Base-by-base conservation (phyloP, 2,113 vertebrate genomes). In the Perca flavescens region DNA sequence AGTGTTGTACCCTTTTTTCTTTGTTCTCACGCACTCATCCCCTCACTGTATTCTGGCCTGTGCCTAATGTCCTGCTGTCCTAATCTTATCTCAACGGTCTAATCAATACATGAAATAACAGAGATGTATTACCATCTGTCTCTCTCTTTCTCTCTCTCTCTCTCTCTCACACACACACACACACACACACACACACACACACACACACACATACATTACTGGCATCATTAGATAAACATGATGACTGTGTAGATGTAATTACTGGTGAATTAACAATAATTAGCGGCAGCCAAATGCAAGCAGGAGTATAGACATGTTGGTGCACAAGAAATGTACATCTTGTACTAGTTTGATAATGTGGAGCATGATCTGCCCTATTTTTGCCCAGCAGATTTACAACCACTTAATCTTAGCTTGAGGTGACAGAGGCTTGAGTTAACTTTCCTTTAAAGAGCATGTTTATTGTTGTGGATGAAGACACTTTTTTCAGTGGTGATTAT, bases 211-310 rank as follows among this genome's bases (percentile, higher is more conserved):
- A 68, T 3, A 46, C 9, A 64, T 75, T 50, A 49, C 81, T 3
- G 3, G 69, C 61, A 40, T 85, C 81, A 86, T 91, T 85, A 73
- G 70, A 82, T 78, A 83, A 90, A 86, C 77, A 74, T 80, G 66
- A 88, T 63, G 61, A 65, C 50, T 40, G 66, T 70, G 63, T 67
- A 43, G 77, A 90, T 83, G 71, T 76, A 76, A 91, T 92, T 88
- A 90, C 36, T 73, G 77, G 75, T 77, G 71, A 91, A 89, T 86
- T 63, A 82, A 63, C 70, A 22, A 54, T 85, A 85, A 91, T 88
- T 83, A 89, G 79, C 50, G 0, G 0, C 71, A 79, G 70, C 19
- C 25, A 64, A 77, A 74, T 65, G 54, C 63, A 84, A 60, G 76
- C 67, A 70, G 76, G 79, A 75, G 72, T 80, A 80, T 36, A 56